phyloP scores from a whole-genome alignment of 1,140 invertebrate genomes.

The Brachionus plicatilis region DNA sequence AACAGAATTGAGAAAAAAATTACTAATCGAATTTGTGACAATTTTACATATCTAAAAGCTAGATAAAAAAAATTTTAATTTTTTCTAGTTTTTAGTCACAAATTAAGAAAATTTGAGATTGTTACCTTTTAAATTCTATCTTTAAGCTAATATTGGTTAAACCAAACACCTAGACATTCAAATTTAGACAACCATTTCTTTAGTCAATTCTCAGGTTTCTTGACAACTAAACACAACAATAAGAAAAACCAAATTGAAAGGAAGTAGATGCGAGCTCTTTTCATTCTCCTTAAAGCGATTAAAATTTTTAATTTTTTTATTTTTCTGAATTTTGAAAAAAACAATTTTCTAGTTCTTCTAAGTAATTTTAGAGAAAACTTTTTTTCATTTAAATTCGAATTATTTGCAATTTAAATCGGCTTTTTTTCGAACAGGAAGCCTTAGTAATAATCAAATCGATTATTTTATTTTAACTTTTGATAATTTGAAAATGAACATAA shows the following conservation, averaged over 20 bases:
- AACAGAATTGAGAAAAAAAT: too few species aligned
- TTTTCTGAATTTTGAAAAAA: background rate
- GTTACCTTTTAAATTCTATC: background rate
- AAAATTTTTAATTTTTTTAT: background rate
- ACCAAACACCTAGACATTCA: background rate
- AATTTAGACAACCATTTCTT: background rate
- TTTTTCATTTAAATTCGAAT: background rate
- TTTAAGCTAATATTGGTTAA: background rate
- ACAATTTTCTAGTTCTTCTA: background rate
- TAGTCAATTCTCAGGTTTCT: conserved; percentile 4
- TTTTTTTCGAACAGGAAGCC: conserved; percentile 9
- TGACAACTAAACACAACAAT: background rate
- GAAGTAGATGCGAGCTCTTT: background rate
- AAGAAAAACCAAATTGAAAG: background rate
- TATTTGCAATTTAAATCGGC: conserved; percentile 22
- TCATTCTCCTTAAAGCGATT: background rate
- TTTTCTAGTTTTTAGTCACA: too few species aligned
- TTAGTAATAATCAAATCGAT: conserved; percentile 13
- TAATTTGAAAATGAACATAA: background rate
- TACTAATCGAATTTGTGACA: background rate
- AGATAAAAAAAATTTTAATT: background rate
- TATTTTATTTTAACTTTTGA: background rate
- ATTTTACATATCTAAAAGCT: background rate
- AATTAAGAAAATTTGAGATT: background rate
- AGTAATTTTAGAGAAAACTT: background rate